Base-by-base conservation (phyloP, 2,797 vertebrate species). In the Vireo griseus region DNA sequence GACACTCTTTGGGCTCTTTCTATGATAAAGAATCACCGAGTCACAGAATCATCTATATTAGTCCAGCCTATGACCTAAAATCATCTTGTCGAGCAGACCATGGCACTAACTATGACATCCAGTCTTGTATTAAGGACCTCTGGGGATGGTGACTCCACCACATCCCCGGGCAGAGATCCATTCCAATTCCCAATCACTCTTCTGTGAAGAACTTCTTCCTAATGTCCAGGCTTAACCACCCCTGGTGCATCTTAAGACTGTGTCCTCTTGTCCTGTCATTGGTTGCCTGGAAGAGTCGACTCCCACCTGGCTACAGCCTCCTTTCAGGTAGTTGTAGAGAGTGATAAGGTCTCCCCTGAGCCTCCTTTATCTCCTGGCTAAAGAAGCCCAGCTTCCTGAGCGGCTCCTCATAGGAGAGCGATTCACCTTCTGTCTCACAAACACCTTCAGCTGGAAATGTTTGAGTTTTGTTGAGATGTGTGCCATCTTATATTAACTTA, bases 71-170 rank as follows among this genome's bases (percentile, higher is more conserved):
- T 42, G 31, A 66, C n/a, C 22, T 22, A 44, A 22, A 28, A 44
- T 2, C 21, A 13, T 8, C 18, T 19, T 13, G 31, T 9, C 0
- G 0, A 51, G 22, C 10, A 42, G 16, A 61, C 25, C 2, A 0
- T 26, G 14, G 9, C 14, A 35, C n/a, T 14, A 6, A 12, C 25
- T 25, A 21, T 31, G 7, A 31, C 0, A 0, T 13, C 20, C 13
- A 48, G 4, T 31, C 21, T 31, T 26, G 7, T 58, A 7, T 26
- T 35, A 6, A 44, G 13, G 1, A 7, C 9, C 22, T 50, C 26
- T 17, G 15, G 14, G 14, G 25, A 17, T 11, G 2, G 13, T 17
- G 51, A 66, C 8, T 26, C 11, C 44, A n/a, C 17, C 26, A 44
- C 37, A 25, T 10, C 17, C 17, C 17, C 37, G 37, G 37, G 4